Conservation (phyloP, 1,140 invertebrate genomes). For the Telenomus remus region DNA sequence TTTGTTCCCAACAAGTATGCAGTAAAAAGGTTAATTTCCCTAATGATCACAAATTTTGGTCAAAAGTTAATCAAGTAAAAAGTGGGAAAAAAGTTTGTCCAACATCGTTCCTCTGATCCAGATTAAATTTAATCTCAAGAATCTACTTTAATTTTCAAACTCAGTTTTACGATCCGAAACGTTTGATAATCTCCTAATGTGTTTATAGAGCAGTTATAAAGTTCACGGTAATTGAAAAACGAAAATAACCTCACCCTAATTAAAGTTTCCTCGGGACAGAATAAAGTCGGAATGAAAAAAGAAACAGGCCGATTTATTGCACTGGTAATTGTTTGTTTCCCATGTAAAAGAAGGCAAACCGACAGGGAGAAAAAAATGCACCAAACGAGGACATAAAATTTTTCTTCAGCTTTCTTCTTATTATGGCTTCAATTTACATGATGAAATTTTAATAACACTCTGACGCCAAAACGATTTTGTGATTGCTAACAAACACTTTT, state of each 20-base stretch:
- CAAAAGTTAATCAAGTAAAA: background rate
- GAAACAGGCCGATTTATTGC: conserved; percentile 6
- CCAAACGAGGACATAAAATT: conserved; percentile 23
- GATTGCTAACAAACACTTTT: conserved; percentile 25
- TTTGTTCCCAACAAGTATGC: too few species aligned
- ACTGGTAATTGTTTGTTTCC: conserved; percentile 25
- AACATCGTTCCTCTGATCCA: background rate
- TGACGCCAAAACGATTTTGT: conserved; percentile 4
- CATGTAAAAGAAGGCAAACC: conserved; percentile 22
- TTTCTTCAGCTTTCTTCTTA: conserved; percentile 22
- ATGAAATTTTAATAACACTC: conserved; percentile 15
- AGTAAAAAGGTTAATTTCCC: too few species aligned
- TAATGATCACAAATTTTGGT: too few species aligned
- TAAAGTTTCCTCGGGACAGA: conserved; percentile 20
- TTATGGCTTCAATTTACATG: conserved; percentile 14
- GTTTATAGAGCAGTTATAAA: conserved; percentile 23
- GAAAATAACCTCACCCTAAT: conserved; percentile 23
- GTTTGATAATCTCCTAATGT: conserved; percentile 11
- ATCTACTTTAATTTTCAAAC: background rate
- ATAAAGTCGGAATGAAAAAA: conserved; percentile 22
- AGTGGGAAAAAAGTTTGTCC: background rate
- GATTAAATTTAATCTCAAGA: background rate
- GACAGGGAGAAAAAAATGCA: conserved; percentile 18
- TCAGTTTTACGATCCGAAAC: conserved; percentile 3
- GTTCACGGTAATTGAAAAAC: conserved; percentile 9